These are phyloP conservation scores for Anomalospiza imberbis DNA, from an alignment of 2,797 vertebrate species.

Conservation along the genomic window DNA sequence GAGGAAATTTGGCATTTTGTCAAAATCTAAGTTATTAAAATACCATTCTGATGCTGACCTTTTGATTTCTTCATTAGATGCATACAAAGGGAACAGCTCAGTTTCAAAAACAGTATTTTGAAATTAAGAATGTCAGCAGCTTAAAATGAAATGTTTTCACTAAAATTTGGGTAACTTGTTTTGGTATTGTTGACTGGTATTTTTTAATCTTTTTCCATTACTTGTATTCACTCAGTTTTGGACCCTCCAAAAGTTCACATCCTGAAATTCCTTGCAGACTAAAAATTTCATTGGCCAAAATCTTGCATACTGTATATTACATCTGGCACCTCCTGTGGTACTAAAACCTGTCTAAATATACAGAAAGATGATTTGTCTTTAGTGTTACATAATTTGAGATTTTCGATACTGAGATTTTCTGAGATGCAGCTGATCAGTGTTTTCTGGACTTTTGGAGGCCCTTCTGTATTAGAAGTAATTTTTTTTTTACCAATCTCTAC, in stretches of 20 bases:
- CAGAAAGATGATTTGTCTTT: background rate
- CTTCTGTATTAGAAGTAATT: background rate
- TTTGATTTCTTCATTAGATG: background rate
- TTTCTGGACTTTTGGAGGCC: background rate
- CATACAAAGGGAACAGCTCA: background rate
- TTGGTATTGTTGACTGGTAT: background rate
- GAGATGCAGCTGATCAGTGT: background rate
- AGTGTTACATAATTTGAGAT: background rate
- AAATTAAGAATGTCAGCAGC: background rate
- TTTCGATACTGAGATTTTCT: background rate
- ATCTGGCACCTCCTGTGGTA: background rate
- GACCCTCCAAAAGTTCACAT: background rate
- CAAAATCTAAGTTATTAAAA: conserved; percentile 13
- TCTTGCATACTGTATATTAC: background rate
- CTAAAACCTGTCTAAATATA: background rate
- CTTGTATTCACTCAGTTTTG: background rate
- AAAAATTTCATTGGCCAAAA: background rate
- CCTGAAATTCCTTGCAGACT: background rate
- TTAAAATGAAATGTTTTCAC: background rate
- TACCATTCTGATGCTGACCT: background rate
- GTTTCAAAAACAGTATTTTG: background rate
- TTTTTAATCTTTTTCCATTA: background rate
- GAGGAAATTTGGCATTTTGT: background rate
- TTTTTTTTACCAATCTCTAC: background rate
- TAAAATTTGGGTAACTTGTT: background rate